A percentile compares a stretch with the other conserved stretches of the same genome.
These are phyloP conservation scores for Oreochromis grahami DNA, from an alignment of 2,797 vertebrate genomes.

Conservation along the genomic window DNA sequence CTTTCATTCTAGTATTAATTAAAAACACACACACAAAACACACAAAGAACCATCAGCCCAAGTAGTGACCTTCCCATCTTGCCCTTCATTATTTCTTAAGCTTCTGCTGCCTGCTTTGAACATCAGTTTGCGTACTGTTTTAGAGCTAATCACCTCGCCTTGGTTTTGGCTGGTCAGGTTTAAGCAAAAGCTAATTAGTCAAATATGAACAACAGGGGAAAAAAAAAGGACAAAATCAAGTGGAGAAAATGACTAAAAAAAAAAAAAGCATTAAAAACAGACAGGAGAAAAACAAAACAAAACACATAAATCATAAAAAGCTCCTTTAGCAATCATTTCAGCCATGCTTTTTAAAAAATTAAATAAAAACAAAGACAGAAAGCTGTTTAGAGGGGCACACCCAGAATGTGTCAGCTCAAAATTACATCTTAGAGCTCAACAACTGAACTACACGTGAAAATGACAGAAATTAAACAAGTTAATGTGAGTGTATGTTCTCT, in stretches of 20 bases:
- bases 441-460: constrained; percentile 72
- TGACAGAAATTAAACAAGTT: constrained; percentile 76
- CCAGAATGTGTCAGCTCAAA: constrained; percentile 83
- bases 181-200: constrained; percentile 60
- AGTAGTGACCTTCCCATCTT: constrained; percentile 46
- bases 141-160: constrained; percentile 38
- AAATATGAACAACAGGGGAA: constrained; percentile 35
- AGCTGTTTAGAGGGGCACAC: constrained; percentile 76
- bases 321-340: constrained; percentile 73
- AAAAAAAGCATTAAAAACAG: constrained; percentile 11
- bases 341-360: constrained; percentile 70
- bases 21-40: constrained; percentile 32
- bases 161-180: constrained; percentile 30
- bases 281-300: constrained; percentile 31
- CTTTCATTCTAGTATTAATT: constrained; percentile 69
- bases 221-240: constrained; percentile 47
- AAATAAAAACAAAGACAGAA: constrained; percentile 52
- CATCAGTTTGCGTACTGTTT: constrained; percentile 42
- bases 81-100: constrained; percentile 11
- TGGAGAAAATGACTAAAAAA: constrained; percentile 46
- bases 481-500: constrained; percentile 71
- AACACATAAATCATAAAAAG: constrained; percentile 69
- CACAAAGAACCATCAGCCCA: constrained; percentile 50
- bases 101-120: constrained; percentile 43
- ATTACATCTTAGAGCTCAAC: constrained; percentile 66